These are phyloP conservation scores for Parnassius orleans DNA, from an alignment of 2,888 invertebrate species.

Conservation along the genomic window DNA sequence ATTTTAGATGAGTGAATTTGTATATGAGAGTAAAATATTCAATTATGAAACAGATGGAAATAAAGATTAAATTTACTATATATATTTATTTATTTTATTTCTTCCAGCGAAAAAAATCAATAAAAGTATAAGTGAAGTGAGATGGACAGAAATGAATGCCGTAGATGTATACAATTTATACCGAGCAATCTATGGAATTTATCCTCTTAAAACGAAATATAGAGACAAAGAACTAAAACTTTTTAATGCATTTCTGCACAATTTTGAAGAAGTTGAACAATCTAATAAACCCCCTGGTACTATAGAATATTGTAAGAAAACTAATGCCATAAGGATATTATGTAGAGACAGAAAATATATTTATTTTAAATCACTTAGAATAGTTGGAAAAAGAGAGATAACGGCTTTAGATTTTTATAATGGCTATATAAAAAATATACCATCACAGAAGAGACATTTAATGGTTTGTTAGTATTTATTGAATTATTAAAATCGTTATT, in stretches of 20 bases:
- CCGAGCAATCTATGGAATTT: slow-evolving; percentile 85
- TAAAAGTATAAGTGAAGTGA: slow-evolving; percentile 80
- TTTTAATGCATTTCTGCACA: slow-evolving; percentile 72
- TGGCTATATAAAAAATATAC: slow-evolving; percentile 87
- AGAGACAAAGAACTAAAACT: slow-evolving; percentile 83
- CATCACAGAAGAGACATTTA: slow-evolving; percentile 50
- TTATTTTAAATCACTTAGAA: slow-evolving; percentile 82
- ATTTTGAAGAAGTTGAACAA: slow-evolving; percentile 39
- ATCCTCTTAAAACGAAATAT: slow-evolving; percentile 83
- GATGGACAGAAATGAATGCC: slow-evolving; percentile 85
- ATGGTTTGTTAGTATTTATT: slow-evolving; percentile 51
- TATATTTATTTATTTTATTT: slow-evolving; percentile 38
- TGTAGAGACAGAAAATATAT: slow-evolving; percentile 85
- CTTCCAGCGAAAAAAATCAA: slow-evolving; percentile 88
- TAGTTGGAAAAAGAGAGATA: slow-evolving; percentile 87
- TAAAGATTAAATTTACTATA: not conserved
- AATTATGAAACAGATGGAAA: not conserved
- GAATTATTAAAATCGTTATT: no score
- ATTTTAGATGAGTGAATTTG: no score
- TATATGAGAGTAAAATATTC: no score
- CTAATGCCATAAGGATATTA: slow-evolving; percentile 81
- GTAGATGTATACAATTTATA: slow-evolving; percentile 85
- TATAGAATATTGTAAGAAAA: slow-evolving; percentile 80
- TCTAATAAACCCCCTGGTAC: slow-evolving; percentile 73
- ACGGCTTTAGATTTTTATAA: slow-evolving; percentile 91